phyloP scores from a whole-genome alignment of 2,888 invertebrate genomes.

The Minunthozetes semirufus region DNA sequence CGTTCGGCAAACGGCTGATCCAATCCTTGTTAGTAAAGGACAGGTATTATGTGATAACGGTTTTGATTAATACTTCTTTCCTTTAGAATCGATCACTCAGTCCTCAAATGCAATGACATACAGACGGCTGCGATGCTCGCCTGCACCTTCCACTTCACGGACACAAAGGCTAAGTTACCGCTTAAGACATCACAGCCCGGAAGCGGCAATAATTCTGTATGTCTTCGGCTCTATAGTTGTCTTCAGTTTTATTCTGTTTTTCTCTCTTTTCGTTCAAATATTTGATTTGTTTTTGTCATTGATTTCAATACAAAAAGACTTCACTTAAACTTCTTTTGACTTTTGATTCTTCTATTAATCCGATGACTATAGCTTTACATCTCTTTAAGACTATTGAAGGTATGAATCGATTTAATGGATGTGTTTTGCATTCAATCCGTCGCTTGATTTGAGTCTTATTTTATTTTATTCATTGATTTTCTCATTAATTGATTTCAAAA shows the following conservation, averaged over 20 bases:
- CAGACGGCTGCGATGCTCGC: slow-evolving; percentile 91
- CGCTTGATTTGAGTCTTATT: background rate
- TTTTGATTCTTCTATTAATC: background rate
- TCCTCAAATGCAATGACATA: slow-evolving; percentile 61
- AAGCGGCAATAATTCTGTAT: slow-evolving; percentile 22
- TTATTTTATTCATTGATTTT: background rate
- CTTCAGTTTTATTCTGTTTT: background rate
- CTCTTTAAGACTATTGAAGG: slow-evolving; percentile 25
- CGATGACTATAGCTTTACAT: slow-evolving; percentile 11
- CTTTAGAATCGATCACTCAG: slow-evolving; percentile 50
- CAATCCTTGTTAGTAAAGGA: slow-evolving; percentile 67
- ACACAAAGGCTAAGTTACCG: slow-evolving; percentile 15
- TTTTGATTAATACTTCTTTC: background rate
- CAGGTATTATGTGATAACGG: background rate
- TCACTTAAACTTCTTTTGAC: background rate
- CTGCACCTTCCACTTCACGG: slow-evolving; percentile 60
- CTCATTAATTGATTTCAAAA: too few relatives aligned
- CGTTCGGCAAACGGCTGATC: slow-evolving; percentile 75
- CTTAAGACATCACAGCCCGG: background rate
- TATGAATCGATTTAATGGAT: background rate
- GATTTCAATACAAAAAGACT: background rate
- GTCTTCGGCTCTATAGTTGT: background rate
- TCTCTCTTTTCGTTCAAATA: background rate
- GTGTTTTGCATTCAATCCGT: background rate
- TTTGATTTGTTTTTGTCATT: background rate